Base-by-base conservation (phyloP, 2,888 invertebrate species). In the Syritta pipiens region DNA sequence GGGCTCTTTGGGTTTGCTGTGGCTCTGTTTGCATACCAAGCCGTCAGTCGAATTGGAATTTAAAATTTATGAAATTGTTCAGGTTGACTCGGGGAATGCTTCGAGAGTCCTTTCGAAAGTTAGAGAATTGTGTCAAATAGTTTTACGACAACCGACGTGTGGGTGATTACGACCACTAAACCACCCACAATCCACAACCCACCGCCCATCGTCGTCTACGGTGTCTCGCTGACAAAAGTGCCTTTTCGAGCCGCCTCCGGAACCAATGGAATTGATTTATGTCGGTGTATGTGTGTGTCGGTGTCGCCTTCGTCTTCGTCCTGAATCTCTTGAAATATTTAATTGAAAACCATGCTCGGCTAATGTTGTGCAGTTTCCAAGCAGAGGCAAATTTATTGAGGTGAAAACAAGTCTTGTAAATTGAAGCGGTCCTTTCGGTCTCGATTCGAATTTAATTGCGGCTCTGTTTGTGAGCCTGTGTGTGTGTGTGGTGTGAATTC, bases 331-430 rank as follows among this genome's bases (percentile, higher is more conserved):
- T 77, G 71, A 77, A 71, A 53, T 65, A 77, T 77, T 77, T 77
- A 77, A 77, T 77, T 77, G 76, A 26, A 76, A 77, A 71, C 76
- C 71, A 77, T 71, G 63, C 51, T 59, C 14, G 57, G 42, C 35
- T 24, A 37, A 59, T 71, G 69, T 63, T 76, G 48, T 57, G 49
- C 37, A 51, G 44, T 49, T 49, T 24, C 26, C 44, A n/a, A n/a
- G 6, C 42, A 20, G 44, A 53, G 63, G 59, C 76, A n/a, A 77
- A 77, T 77, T 77, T 77, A 77, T 77, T 71, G 76, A 77, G 76
- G 76, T 77, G 59, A 71, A 77, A 71, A 71, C 53, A 63, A n/a
- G n/a, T n/a, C n/a, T 71, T 76, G 76, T 77, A n/a, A 77, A 77
- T 76, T 30, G 69, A 53, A 69, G 63, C 49, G 57, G 57, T 60